Evolutionary conservation across 2,888 invertebrate species (phyloP), one percentile per base, ranked within the genome.

Genomic region (Archips crataeganus): DNA sequence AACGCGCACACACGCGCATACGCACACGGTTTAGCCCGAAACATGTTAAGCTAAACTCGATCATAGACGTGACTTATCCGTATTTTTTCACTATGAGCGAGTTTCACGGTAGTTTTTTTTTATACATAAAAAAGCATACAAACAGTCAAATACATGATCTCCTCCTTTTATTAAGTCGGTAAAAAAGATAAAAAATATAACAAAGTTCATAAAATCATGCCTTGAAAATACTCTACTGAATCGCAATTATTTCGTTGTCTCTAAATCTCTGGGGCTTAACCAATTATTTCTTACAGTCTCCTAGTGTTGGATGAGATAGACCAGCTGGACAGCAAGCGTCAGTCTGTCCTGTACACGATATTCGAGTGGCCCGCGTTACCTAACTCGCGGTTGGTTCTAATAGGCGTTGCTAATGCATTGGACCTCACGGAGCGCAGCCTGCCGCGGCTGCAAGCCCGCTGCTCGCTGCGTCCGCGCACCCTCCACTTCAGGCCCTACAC

Each of bases 291-390:
- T 39, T 57, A 70, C 90, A 97, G 97, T 72, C 92, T 99, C 32
- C 88, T 99, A 77, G 97, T 99, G 11, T 87, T 99, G 74, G 99
- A 99, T 88, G 99, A 99, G 94, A 97, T 99, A 75, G 99, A 99
- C 89, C 98, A 99, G 87, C 90, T 99, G 54, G 97, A 97, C 82
- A 97, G 97, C 77, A 96, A 96, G 81, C 95, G 96, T 47, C 98
- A 99, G 82, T 96, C 97, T 0, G 97, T 99, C 2, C 93, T 99
- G 6, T 99, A 99, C 90, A 97, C 97, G 1, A 96, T 99, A 80
- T 99, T 99, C 87, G 98, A 98, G 85, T 99, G 98, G 99, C 98
- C 99, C 0, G 95, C 97, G 0, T 87, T 96, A 70, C 86, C 92
- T 0, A 90, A 95, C 34, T 96, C 97, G 0, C 96, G 96, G 54